These are phyloP conservation scores for Pseudomyrmex dendroicus DNA, from an alignment of 1,140 invertebrate species.

Conservation along the genomic window DNA sequence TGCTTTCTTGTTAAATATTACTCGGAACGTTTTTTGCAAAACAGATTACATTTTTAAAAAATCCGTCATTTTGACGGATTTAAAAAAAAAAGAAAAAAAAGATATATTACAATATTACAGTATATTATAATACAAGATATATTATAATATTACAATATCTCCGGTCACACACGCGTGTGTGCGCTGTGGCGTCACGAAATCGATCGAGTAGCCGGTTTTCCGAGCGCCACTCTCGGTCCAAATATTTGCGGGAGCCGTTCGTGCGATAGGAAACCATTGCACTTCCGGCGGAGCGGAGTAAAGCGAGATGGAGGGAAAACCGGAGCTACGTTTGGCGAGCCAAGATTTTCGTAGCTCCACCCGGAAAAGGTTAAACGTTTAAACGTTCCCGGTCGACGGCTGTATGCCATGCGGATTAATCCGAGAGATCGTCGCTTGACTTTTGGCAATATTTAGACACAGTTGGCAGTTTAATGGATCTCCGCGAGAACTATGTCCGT, in stretches of 20 bases:
- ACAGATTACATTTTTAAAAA: no score
- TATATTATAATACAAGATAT: no score
- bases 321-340: background rate
- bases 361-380: constrained; percentile 32
- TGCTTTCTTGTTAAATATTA: no score
- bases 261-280: constrained; percentile 20
- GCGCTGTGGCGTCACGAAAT: constrained; percentile 34
- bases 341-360: constrained; percentile 29
- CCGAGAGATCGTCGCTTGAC: constrained; percentile 38
- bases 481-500: constrained; percentile 40
- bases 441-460: constrained; percentile 54
- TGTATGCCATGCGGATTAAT: constrained; percentile 52
- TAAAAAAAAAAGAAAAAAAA: no score
- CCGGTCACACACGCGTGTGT: background rate
- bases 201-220: constrained; percentile 48
- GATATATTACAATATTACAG: no score
- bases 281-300: constrained; percentile 34
- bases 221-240: constrained; percentile 39
- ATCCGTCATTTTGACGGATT: no score
- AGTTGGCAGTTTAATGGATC: constrained; percentile 54
- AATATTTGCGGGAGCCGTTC: constrained; percentile 63
- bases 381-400: background rate
- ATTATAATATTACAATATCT: constrained; percentile 37
- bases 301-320: constrained; percentile 12
- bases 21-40: no score